A percentile compares a stretch with the other conserved stretches of the same genome.
These are phyloP conservation scores for Hyppa rectilinea DNA, from an alignment of 2,888 invertebrate genomes.

Conservation along the genomic window DNA sequence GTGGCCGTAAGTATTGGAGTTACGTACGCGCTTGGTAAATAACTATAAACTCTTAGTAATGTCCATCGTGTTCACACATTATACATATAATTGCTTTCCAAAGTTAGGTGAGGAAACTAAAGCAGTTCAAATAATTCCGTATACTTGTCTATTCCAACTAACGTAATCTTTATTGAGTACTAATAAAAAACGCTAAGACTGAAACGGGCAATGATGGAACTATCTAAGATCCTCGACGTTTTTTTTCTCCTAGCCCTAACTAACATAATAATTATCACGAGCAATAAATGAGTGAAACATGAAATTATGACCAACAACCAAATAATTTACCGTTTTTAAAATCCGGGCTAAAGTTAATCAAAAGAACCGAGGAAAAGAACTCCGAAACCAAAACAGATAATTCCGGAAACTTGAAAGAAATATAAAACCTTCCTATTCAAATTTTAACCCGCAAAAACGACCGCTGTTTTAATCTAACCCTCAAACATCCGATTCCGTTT, in stretches of 20 bases:
- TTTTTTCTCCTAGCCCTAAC: neutral
- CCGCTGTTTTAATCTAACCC: constrained; percentile 52
- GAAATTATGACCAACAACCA: neutral
- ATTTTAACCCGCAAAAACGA: constrained; percentile 26
- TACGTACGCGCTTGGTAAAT: constrained; percentile 1
- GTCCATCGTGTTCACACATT: neutral
- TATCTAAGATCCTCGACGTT: neutral
- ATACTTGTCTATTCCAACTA: neutral
- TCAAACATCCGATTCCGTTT: constrained; percentile 50
- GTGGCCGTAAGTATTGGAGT: neutral
- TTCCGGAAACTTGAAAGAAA: constrained; percentile 32
- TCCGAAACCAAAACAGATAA: constrained; percentile 22
- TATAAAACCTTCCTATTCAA: constrained; percentile 36
- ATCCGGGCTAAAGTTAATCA: constrained; percentile 12
- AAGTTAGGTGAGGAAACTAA: neutral
- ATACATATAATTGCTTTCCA: neutral
- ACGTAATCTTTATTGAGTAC: neutral
- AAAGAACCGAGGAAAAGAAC: neutral
- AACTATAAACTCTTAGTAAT: neutral
- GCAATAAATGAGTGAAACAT: constrained; percentile 4
- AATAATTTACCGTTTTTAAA: neutral
- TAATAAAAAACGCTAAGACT: neutral
- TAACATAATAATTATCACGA: neutral
- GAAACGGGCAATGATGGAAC: neutral
- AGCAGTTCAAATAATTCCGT: neutral